phyloP scores from a whole-genome alignment of 23 tunicate species.

The Ciona savignyi region DNA sequence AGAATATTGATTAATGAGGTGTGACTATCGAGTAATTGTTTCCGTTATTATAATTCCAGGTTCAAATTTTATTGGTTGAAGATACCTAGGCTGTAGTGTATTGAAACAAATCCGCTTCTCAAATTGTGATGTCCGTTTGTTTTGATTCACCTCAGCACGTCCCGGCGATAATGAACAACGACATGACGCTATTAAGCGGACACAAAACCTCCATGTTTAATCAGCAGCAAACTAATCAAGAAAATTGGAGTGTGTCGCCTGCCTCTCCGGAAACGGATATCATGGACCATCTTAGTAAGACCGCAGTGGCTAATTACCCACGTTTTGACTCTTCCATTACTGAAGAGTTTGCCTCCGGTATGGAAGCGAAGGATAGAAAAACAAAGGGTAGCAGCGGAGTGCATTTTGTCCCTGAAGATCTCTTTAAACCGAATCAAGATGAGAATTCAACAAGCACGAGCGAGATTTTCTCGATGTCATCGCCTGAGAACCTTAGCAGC shows the following conservation, averaged over 20 bases:
- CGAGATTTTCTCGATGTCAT: conserved; percentile 20
- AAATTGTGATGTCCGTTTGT: conserved; percentile 27
- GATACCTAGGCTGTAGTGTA: neutral
- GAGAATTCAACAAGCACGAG: conserved; percentile 6
- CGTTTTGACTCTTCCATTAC: neutral
- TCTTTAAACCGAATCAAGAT: conserved; percentile 2
- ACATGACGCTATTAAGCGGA: conserved; percentile 43
- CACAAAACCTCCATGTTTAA: conserved; percentile 12
- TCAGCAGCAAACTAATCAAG: conserved; percentile 1
- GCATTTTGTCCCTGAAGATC: neutral
- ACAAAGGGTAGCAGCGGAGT: conserved; percentile 2
- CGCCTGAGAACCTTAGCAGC: conserved; percentile 25
- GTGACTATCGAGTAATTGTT: neutral
- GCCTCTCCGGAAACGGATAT: conserved; percentile 13
- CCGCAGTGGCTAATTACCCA: neutral
- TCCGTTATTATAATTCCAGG: neutral
- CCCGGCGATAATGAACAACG: conserved; percentile 41
- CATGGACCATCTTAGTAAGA: neutral
- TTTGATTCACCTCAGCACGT: neutral
- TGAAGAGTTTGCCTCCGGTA: neutral
- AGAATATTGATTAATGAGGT: neutral
- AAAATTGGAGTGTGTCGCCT: conserved; percentile 21
- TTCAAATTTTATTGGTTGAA: neutral
- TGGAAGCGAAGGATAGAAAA: conserved; percentile 4
- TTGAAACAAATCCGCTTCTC: neutral